Percentiles rank a stretch among this genome's conserved stretches.
These are phyloP conservation scores for Panurus biarmicus DNA, from an alignment of 2,113 vertebrate genomes.

Conservation along the genomic window DNA sequence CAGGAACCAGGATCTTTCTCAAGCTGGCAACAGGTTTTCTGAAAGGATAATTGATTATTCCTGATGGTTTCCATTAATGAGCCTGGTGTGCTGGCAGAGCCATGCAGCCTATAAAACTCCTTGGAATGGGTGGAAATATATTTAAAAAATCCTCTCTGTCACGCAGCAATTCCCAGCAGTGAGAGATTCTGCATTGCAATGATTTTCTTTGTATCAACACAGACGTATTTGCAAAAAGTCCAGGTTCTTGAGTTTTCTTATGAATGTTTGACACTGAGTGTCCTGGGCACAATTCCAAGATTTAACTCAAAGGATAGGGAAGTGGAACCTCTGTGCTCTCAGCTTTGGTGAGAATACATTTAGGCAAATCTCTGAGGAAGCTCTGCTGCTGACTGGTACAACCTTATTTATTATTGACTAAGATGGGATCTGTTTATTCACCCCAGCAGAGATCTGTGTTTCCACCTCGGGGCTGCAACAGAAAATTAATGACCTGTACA, in stretches of 20 bases:
- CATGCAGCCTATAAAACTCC: not conserved
- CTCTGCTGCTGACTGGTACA: not conserved
- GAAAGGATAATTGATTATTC: not conserved
- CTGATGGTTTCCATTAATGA: not conserved
- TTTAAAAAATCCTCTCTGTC: not conserved
- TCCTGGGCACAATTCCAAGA: constrained; percentile 16
- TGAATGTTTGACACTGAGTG: not conserved
- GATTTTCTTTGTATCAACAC: not conserved
- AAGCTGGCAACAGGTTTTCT: constrained; percentile 3
- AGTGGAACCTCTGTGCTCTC: not conserved
- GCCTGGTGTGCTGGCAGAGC: not conserved
- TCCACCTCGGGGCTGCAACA: not conserved
- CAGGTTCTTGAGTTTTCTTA: not conserved
- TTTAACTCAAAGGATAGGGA: not conserved
- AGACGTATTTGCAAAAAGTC: not conserved
- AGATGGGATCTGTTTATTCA: not conserved
- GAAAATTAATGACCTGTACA: not conserved
- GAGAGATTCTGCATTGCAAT: not conserved
- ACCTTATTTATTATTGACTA: constrained; percentile 19
- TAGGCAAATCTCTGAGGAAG: not conserved
- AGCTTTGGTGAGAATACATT: not conserved
- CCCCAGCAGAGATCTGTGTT: not conserved
- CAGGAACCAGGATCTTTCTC: not conserved
- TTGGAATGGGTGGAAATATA: not conserved
- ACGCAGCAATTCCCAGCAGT: not conserved